Percentiles rank a stretch among this genome's conserved stretches.
Conservation (phyloP, 2,888 invertebrate species). For the Drosophila nr. perissopoda region DNA sequence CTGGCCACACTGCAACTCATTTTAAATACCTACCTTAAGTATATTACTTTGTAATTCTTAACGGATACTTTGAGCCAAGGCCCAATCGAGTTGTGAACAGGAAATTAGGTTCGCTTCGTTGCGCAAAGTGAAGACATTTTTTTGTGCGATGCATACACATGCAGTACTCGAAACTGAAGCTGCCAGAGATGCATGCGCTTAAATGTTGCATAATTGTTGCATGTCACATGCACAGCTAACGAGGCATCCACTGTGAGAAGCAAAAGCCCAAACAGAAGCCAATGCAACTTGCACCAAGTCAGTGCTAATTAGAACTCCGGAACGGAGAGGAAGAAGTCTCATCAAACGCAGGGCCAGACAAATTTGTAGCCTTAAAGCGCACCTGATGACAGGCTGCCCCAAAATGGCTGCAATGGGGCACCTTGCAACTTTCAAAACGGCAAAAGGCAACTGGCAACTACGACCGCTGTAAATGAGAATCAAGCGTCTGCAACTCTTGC, state of each 20-base stretch:
- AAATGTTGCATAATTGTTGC: conserved; percentile 67
- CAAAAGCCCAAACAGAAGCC: conserved; percentile 15
- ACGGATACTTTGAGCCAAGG: background rate
- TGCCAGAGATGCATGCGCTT: conserved; percentile 37
- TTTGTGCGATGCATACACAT: conserved; percentile 7
- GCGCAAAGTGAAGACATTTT: background rate
- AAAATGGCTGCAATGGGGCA: conserved; percentile 23
- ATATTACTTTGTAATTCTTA: background rate
- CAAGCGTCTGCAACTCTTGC: conserved; percentile 13
- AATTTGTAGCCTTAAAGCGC: conserved; percentile 51
- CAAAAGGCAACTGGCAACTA: conserved; percentile 11
- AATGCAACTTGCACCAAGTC: conserved; percentile 45
- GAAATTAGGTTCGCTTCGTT: background rate
- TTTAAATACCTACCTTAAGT: background rate
- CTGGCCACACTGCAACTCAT: background rate
- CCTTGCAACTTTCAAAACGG: conserved; percentile 6
- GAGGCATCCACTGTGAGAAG: conserved; percentile 40
- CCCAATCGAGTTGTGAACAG: background rate
- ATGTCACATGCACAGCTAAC: conserved; percentile 65
- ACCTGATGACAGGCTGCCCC: conserved; percentile 55
- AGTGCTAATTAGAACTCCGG: conserved; percentile 63
- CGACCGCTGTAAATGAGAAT: conserved; percentile 14
- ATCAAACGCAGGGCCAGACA: conserved; percentile 34
- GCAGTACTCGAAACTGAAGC: conserved; percentile 6
- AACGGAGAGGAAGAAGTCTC: conserved; percentile 25